phyloP scores from a whole-genome alignment of 64 coral and sea anemone genomes.

The Actinia equina region DNA sequence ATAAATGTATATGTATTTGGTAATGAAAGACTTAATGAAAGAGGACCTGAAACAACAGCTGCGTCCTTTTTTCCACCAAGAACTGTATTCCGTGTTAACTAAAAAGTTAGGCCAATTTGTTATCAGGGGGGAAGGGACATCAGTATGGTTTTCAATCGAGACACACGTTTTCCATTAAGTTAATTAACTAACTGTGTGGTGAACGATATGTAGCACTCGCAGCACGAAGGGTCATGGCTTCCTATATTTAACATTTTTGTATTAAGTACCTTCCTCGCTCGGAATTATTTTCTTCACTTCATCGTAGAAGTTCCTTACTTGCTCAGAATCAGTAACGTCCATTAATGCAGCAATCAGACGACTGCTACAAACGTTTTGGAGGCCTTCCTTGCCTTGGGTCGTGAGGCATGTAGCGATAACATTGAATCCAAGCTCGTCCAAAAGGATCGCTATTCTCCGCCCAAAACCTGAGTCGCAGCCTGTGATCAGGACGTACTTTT shows the following conservation, averaged over 20 bases:
- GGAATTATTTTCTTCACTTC: neutral
- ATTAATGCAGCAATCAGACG: constrained; percentile 3
- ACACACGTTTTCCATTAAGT: too few relatives aligned
- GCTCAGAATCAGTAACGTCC: constrained; percentile 48
- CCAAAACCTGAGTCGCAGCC: constrained; percentile 51
- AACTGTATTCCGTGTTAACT: too few relatives aligned
- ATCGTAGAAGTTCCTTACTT: neutral
- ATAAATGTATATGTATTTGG: too few relatives aligned
- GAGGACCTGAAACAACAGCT: too few relatives aligned
- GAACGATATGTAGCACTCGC: too few relatives aligned
- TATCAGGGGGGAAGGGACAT: too few relatives aligned
- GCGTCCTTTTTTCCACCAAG: too few relatives aligned
- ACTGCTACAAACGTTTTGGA: constrained; percentile 20
- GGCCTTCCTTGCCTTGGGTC: constrained; percentile 34
- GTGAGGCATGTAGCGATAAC: constrained; percentile 50
- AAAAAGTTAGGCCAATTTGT: too few relatives aligned
- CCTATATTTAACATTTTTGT: neutral
- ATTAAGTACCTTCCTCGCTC: neutral
- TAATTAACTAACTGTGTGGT: too few relatives aligned
- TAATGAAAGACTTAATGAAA: too few relatives aligned
- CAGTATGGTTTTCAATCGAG: too few relatives aligned
- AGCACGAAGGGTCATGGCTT: neutral
- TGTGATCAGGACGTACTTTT: constrained; percentile 39
- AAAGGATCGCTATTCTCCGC: constrained; percentile 5
- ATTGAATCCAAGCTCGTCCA: constrained; percentile 39